A percentile compares a stretch with the other conserved stretches of the same genome.
phyloP scores from a whole-genome alignment of 1,140 invertebrate genomes.

The Apis laboriosa region DNA sequence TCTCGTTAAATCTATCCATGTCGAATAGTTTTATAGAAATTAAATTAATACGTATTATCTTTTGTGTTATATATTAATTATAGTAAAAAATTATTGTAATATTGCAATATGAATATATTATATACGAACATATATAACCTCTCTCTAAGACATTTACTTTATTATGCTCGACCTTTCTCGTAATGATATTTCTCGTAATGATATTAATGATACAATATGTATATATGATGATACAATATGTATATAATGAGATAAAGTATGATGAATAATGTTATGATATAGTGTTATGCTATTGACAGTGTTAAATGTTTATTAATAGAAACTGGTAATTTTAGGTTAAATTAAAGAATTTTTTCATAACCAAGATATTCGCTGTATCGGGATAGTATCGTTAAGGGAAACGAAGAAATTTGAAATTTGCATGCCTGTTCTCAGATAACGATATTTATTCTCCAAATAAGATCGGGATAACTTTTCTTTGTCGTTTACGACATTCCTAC shows the following conservation, averaged over 20 bases:
- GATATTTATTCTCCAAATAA: neutral
- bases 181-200: neutral
- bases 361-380: too few species aligned
- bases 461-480: neutral
- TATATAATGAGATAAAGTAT: neutral
- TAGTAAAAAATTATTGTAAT: too few species aligned
- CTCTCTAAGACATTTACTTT: neutral
- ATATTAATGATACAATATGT: neutral
- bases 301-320: neutral
- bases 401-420: neutral
- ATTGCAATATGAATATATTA: neutral
- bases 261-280: neutral
- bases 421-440: too few species aligned
- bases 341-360: neutral
- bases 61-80: too few species aligned
- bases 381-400: neutral
- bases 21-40: neutral
- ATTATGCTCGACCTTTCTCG: neutral
- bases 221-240: neutral
- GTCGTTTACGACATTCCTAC: slow-evolving; percentile 7
- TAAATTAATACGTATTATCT: neutral
- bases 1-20: neutral
- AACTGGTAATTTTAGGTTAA: neutral
- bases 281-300: neutral
- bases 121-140: rapidly evolving